A percentile compares a stretch with the other conserved stretches of the same genome.
phyloP scores from a whole-genome alignment of 2,797 vertebrate species.

The Acrossocheilus fasciatus region DNA sequence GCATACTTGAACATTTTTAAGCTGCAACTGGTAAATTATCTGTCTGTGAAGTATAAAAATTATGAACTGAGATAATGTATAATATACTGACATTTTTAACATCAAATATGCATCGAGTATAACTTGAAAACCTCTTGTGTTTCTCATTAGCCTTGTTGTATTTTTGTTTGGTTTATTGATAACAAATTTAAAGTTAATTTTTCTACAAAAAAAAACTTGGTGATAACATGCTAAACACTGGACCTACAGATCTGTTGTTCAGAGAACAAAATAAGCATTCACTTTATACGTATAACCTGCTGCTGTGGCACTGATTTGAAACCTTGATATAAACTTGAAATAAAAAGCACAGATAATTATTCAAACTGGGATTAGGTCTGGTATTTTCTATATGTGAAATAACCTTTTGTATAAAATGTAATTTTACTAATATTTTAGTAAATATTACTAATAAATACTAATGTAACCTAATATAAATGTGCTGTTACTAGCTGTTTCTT shows the following conservation, averaged over 20 bases:
- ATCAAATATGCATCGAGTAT: neutral
- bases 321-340: neutral
- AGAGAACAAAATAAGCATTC: slow-evolving; percentile 6
- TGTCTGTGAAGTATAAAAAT: neutral
- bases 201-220: neutral
- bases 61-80: neutral
- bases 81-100: neutral
- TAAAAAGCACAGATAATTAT: neutral
- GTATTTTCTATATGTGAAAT: neutral
- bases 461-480: too few species aligned
- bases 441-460: too few species aligned
- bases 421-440: neutral
- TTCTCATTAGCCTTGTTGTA: neutral
- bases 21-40: neutral
- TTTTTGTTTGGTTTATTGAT: neutral
- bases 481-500: too few species aligned
- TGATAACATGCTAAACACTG: neutral
- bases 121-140: neutral
- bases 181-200: neutral
- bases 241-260: slow-evolving; percentile 1
- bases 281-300: neutral
- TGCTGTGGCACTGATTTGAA: slow-evolving; percentile 15
- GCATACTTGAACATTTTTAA: slow-evolving; percentile 17
- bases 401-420: neutral
- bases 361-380: neutral